Evolutionary conservation across 2,888 invertebrate genomes (phyloP).

Genomic region (Andrena camellia): DNA sequence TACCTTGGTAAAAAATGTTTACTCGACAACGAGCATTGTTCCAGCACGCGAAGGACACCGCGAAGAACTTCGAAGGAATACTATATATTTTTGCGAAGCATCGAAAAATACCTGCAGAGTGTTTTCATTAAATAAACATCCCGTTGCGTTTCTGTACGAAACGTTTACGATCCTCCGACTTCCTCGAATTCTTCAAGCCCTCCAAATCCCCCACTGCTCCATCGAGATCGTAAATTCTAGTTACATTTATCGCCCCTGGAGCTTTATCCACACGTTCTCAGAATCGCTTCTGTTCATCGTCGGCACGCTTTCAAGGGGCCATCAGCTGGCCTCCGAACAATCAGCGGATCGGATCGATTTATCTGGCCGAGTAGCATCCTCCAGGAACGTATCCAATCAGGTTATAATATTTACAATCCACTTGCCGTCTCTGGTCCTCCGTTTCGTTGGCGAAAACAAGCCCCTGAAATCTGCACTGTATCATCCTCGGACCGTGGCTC

Average conservation of each 20-base stretch:
- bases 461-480: slow-evolving; percentile 32
- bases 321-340: background rate
- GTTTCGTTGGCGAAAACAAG: background rate
- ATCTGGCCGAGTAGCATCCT: background rate
- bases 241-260: too few species aligned
- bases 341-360: background rate
- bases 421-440: background rate
- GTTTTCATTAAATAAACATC: background rate
- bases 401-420: slow-evolving; percentile 3
- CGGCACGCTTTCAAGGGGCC: background rate
- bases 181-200: background rate
- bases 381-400: background rate
- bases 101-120: background rate
- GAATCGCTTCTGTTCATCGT: background rate
- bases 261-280: background rate
- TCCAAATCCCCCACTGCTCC: background rate
- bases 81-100: background rate
- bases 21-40: background rate
- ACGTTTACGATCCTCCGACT: background rate
- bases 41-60: background rate
- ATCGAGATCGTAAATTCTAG: background rate
- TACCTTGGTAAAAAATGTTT: too few species aligned
- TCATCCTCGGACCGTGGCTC: slow-evolving; percentile 26
- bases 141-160: background rate
- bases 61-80: background rate